Evolutionary conservation across 2,888 invertebrate species (phyloP).

Genomic region (Pammene fasciana): DNA sequence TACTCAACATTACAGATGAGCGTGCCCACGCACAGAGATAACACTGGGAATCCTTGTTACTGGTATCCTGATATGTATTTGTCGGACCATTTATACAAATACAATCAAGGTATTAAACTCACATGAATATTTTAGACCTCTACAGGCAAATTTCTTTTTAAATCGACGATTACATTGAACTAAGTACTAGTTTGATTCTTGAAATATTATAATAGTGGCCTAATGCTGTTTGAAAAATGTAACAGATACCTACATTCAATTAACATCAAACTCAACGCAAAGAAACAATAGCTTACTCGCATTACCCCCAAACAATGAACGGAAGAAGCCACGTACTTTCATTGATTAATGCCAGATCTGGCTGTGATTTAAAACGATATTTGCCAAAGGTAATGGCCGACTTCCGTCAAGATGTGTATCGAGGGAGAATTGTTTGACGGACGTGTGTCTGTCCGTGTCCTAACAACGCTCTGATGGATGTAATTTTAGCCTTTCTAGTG

Average conservation of each 20-base stretch:
- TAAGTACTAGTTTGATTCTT: neutral
- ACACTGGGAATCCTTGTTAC: conserved; percentile 24
- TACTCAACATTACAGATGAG: conserved; percentile 19
- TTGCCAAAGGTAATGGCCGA: conserved; percentile 60
- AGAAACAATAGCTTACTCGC: conserved; percentile 59
- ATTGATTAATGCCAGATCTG: conserved; percentile 68
- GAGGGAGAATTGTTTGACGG: conserved; percentile 51
- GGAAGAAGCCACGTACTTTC: conserved; percentile 67
- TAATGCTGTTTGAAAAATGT: conserved; percentile 28
- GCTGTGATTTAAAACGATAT: conserved; percentile 59
- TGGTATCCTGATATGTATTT: neutral
- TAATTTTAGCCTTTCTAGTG: conserved; percentile 57
- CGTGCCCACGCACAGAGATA: conserved; percentile 22
- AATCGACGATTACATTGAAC: too few relatives aligned
- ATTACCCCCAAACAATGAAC: conserved; percentile 66
- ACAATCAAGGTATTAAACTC: too few relatives aligned
- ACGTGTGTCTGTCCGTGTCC: conserved; percentile 50
- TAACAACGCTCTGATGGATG: conserved; percentile 54
- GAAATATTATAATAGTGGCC: neutral
- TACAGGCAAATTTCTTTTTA: too few relatives aligned
- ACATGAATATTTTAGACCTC: too few relatives aligned
- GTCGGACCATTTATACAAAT: neutral
- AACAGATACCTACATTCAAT: conserved; percentile 44
- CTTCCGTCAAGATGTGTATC: conserved; percentile 61
- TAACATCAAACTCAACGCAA: conserved; percentile 52